These are phyloP conservation scores for Osmerus mordax DNA, from an alignment of 2,113 vertebrate species.

Conservation along the genomic window DNA sequence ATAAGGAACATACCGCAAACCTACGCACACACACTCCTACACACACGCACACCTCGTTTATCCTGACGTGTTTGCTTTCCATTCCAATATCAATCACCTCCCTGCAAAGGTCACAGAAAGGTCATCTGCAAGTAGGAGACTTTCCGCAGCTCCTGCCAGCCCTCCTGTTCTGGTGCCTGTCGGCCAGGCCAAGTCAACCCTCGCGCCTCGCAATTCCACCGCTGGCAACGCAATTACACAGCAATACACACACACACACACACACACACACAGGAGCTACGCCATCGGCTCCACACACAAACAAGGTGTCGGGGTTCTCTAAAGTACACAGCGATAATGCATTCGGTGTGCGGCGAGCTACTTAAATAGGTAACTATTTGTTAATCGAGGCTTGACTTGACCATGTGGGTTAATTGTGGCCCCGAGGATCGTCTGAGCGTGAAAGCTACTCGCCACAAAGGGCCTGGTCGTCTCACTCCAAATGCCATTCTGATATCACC, in stretches of 20 bases:
- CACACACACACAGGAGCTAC: conserved; percentile 31
- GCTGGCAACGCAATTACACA: conserved; percentile 31
- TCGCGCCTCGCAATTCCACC: conserved; percentile 20
- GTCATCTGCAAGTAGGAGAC: no score
- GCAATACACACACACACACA: conserved; percentile 31
- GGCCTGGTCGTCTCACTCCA: not conserved
- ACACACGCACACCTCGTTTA: not conserved
- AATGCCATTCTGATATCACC: conserved; percentile 60
- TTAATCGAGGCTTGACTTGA: conserved; percentile 75
- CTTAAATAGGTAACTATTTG: conserved; percentile 71
- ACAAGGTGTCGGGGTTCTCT: conserved; percentile 28
- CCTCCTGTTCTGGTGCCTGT: conserved; percentile 16
- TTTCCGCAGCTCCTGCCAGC: no score
- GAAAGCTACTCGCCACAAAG: conserved; percentile 52
- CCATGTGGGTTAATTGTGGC: conserved; percentile 75
- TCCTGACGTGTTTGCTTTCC: no score
- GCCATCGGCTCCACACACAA: conserved; percentile 33
- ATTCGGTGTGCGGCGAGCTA: conserved; percentile 57
- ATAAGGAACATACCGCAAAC: no score
- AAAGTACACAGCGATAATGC: conserved; percentile 52
- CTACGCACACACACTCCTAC: not conserved
- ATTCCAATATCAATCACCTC: no score
- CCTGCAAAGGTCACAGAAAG: no score
- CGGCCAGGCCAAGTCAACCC: conserved; percentile 9
- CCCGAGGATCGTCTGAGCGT: conserved; percentile 50